A percentile compares a stretch with the other conserved stretches of the same genome.
Evolutionary conservation across 2,797 vertebrate species (phyloP).

Genomic region (Natrix natrix): DNA sequence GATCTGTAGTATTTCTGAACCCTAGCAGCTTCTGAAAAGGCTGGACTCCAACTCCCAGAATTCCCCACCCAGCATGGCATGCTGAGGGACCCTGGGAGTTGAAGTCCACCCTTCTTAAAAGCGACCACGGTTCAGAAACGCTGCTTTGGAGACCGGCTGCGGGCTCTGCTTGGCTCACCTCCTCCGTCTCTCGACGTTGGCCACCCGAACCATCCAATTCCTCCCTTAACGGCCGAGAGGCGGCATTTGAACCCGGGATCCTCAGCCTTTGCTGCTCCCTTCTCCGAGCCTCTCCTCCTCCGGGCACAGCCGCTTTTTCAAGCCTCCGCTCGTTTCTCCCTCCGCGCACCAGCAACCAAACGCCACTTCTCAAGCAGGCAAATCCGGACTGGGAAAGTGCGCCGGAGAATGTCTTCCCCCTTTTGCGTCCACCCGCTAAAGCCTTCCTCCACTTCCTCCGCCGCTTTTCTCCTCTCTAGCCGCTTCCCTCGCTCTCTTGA

Average conservation of each 20-base stretch:
- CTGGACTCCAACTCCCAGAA: neutral
- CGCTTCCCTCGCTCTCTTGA: neutral
- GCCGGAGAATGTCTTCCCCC: neutral
- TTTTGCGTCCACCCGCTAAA: neutral
- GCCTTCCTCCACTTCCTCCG: neutral
- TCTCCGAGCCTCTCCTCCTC: neutral
- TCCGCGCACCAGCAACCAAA: neutral
- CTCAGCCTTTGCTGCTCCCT: neutral
- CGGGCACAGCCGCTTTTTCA: neutral
- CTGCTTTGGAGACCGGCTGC: neutral
- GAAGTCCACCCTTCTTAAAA: neutral
- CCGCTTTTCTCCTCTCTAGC: neutral
- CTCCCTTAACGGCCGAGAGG: neutral
- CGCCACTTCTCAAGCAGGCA: neutral
- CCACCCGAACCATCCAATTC: neutral
- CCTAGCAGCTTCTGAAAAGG: too few species aligned
- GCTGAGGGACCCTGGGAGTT: neutral
- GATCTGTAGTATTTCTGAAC: too few species aligned
- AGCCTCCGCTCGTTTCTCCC: too few species aligned
- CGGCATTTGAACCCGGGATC: neutral
- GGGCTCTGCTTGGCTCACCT: neutral
- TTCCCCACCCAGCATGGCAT: neutral
- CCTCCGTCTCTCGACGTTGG: neutral
- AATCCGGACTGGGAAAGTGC: constrained; percentile 9
- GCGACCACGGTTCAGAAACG: neutral